Base-by-base conservation (phyloP, 2,113 vertebrate genomes). In the Phoxinus phoxinus region DNA sequence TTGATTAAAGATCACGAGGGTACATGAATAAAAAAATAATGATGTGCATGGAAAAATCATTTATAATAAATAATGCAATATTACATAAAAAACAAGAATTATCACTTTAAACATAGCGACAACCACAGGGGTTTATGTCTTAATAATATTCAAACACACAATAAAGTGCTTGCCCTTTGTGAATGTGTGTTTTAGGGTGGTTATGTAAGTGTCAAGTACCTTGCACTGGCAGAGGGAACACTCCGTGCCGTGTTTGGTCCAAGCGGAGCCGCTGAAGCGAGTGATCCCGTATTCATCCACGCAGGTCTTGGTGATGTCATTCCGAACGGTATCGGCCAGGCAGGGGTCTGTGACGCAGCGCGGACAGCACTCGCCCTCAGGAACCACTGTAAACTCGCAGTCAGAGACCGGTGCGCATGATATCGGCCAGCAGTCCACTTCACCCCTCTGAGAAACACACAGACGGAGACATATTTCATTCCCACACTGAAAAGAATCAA, bases 351-450 rank as follows among this genome's bases (percentile, higher is more conserved):
- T 91, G 90, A 98, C 95, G 46, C 98, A 99, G 81, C 93, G 98
- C 0, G 96, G 95, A 81, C 98, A 99, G 92, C 98, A 99, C 92
- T 98, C 97, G 0, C 95, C 97, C 91, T 99, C 97, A 0, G 96
- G 96, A 72, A 99, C 95, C 77, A 96, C 92, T 0, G 96, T 97
- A 92, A 99, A 99, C 89, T 98, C 97, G 87, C 98, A 99, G 23
- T 98, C 96, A 81, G 91, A 15, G 44, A 93, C 93, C 2, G 97
- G 96, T 0, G 96, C 96, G 90, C 98, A 99, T 0, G 96, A 94
- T 92, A 99, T 93, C 8, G 98, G 97, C 98, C 98, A 99, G 89
- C 98, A 99, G 90, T 99, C 98, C 86, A 99, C 97, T 93, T 99
- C 97, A 0, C 98, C 98, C 92, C 96, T 96, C 98, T 99, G 91